Base-by-base conservation (phyloP, 2,113 vertebrate species). In the Patagioenas fasciata region DNA sequence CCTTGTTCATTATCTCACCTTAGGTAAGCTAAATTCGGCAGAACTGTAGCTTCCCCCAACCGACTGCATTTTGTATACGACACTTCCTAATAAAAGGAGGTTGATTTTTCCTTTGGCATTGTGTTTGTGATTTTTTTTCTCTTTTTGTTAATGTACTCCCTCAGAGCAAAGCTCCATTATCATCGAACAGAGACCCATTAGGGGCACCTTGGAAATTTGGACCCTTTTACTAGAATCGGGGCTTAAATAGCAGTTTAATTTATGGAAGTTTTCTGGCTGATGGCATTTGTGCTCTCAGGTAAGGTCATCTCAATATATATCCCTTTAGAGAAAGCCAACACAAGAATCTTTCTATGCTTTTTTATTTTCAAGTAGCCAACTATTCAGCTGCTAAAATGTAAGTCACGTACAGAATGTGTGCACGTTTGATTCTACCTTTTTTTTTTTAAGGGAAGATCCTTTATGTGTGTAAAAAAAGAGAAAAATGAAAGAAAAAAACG, bases 201-300 rank as follows among this genome's bases (percentile, higher is more conserved):
- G 84, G 93, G 95, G 93, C 94, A 96, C 97, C 95, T 95, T 96
- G 95, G 97, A 98, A 97, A 97, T 95, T 65, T 96, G 97, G 97
- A 95, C 87, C 79, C 90, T 97, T 95, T 97, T 80, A 73, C 90
- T 93, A 89, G 95, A 95, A 96, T 78, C 12, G 0, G 64, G 91
- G 80, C 79, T 97, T 96, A 94, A 97, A 92, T 29, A 95, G 89
- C 85, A 87, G 83, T 94, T 96, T 96, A 95, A 97, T 96, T 97
- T 91, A 97, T 90, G 93, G 90, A 89, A 88, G 83, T 96, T 97
- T 92, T 89, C 50, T 40, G 92, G 94, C 94, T 89, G 85, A 93
- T 88, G 94, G 97, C 88, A 85, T 95, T 97, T 96, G 95, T 97
- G 96, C 93, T 96, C 93, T 75, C 87, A 97, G 96, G 96, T 97